These are phyloP conservation scores for Triplophysa tibetana DNA, from an alignment of 2,113 vertebrate genomes.

Conservation along the genomic window DNA sequence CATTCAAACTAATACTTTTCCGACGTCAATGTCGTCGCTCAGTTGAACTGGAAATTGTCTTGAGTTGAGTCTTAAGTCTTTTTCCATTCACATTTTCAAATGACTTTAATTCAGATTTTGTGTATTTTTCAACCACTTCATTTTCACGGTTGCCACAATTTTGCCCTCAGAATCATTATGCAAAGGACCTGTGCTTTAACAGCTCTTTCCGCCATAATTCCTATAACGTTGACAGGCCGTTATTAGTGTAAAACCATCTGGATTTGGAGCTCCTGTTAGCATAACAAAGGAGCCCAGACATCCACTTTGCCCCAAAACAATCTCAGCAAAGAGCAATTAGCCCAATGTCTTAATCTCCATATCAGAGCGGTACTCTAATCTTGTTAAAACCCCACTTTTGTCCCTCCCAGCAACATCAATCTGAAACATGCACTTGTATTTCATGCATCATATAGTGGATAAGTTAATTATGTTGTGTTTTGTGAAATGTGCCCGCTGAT, in stretches of 20 bases:
- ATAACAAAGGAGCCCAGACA: slow-evolving; percentile 19
- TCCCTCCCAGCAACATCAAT: slow-evolving; percentile 51
- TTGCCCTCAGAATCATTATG: slow-evolving; percentile 25
- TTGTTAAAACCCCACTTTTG: slow-evolving; percentile 51
- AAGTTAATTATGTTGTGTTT: slow-evolving; percentile 77
- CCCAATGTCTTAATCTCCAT: slow-evolving; percentile 48
- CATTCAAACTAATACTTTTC: background rate
- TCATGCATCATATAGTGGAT: slow-evolving; percentile 63
- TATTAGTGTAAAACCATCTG: slow-evolving; percentile 43
- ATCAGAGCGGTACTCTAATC: slow-evolving; percentile 49
- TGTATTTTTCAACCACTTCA: background rate
- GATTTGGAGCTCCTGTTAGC: slow-evolving; percentile 34
- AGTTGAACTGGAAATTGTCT: background rate
- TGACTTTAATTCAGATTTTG: background rate
- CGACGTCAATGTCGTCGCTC: background rate
- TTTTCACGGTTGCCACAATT: background rate
- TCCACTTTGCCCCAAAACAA: slow-evolving; percentile 30
- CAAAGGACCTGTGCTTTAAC: slow-evolving; percentile 16
- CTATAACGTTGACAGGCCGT: slow-evolving; percentile 22
- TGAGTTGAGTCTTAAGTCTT: background rate
- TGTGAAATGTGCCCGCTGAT: slow-evolving; percentile 71
- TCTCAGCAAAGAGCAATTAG: slow-evolving; percentile 42
- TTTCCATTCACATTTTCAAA: background rate
- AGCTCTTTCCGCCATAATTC: slow-evolving; percentile 27
- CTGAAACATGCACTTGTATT: slow-evolving; percentile 38